phyloP scores from a whole-genome alignment of 1,140 invertebrate genomes.

The Drosophila sp. region DNA sequence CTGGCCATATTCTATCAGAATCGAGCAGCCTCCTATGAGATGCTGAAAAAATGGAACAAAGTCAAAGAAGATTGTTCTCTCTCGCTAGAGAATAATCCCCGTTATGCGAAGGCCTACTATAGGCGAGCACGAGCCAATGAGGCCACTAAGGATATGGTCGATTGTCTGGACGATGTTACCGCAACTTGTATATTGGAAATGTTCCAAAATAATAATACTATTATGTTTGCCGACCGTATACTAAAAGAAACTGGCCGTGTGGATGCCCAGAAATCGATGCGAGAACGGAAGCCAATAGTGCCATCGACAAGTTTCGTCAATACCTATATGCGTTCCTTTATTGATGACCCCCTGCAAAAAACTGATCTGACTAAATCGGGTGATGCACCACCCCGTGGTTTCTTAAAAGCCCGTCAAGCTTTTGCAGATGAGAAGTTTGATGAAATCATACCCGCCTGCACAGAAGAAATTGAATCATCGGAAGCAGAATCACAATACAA shows the following conservation, averaged over 20 bases:
- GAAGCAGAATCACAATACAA: constrained; percentile 84
- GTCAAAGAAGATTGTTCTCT: constrained; percentile 94
- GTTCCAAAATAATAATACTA: constrained; percentile 91
- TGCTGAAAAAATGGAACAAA: constrained; percentile 92
- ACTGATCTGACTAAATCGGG: constrained; percentile 24
- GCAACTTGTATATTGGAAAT: constrained; percentile 95
- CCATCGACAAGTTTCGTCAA: constrained; percentile 93
- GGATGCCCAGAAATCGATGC: constrained; percentile 89
- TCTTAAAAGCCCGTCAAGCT: constrained; percentile 87
- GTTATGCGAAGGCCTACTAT: constrained; percentile 94
- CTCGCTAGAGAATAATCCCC: constrained; percentile 93
- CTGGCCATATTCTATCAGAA: constrained; percentile 97
- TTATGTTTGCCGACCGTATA: constrained; percentile 93
- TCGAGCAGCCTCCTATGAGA: constrained; percentile 96
- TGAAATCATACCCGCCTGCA: constrained; percentile 90
- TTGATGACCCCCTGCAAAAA: constrained; percentile 88
- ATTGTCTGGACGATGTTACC: constrained; percentile 95
- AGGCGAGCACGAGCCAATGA: constrained; percentile 93
- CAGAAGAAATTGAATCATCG: constrained; percentile 90
- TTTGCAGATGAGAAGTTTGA: constrained; percentile 90
- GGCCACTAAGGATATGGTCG: constrained; percentile 89
- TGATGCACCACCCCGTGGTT: constrained; percentile 84
- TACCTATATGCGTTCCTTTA: constrained; percentile 93
- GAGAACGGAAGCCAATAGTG: constrained; percentile 87
- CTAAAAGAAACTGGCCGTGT: constrained; percentile 90